Base-by-base conservation (phyloP, 2,888 invertebrate genomes). In the Eretmocerus hayati region DNA sequence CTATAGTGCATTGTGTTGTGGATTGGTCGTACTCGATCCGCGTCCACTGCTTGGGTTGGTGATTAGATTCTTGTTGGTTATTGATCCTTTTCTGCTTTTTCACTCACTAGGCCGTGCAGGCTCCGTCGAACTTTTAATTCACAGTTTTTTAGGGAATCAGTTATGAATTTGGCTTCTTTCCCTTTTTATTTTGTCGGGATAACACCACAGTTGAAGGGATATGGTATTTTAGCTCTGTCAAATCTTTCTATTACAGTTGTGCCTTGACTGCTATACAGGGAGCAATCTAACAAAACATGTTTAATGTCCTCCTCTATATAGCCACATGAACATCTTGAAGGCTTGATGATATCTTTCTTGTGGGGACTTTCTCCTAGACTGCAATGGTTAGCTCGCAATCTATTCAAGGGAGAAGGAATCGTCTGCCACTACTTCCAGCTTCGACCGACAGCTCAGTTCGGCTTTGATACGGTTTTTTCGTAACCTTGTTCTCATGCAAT, bases 321-420 rank as follows among this genome's bases (percentile, higher is more conserved):
- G 5, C 33, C 42, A 26, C 43, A 43, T 9, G n/a, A 1, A 11
- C 43, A 43, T 5, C 3, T 18, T 18, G 43, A 19, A 18, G 35
- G 19, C 5, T 21, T 8, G 2, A 35, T 19, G 4, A 43, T 35
- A n/a, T 36, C 18, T 36, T 43, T 43, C 13, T 26, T 35, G 13
- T 13, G 26, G 4, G 36, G 26, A 13, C 36, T 36, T 3, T 22
- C 4, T 2, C 35, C 35, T 16, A 36, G 13, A 18, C 6, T 23
- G 26, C 26, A 36, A 13, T 43, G 36, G 18, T 43, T 43, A 2
- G 43, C 18, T 18, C 43, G 13, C 1, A 43, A 11, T 26, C 43
- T 23, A 21, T 43, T 43, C 8, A 39, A 4, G 2, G 23, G n/a
- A n/a, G n/a, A n/a, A n/a, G n/a, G n/a, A n/a, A n/a, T n/a, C n/a